Evolutionary conservation across 37 sponge, comb jelly and placozoan species (phyloP).

Genomic region (Eunapius fragilis): DNA sequence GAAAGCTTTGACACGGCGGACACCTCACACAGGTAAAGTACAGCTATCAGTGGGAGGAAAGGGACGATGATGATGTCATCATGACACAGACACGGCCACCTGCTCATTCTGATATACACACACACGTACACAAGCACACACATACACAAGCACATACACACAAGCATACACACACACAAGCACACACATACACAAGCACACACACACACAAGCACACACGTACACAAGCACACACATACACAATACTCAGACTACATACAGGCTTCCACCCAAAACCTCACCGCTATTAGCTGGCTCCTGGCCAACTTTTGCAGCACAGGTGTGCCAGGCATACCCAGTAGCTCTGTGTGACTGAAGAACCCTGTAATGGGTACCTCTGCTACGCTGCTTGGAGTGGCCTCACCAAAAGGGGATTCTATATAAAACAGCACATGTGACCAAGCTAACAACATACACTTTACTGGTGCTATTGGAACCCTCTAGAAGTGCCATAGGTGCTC

Average conservation of each 20-base stretch:
- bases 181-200: not conserved
- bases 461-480: not conserved
- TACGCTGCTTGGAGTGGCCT: not conserved
- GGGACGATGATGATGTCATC: no score
- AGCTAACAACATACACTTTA: no score
- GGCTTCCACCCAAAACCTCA: not conserved
- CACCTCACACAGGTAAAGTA: constrained; percentile 85
- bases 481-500: not conserved
- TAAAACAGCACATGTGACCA: not conserved
- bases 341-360: not conserved
- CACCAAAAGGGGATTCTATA: not conserved
- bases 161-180: not conserved
- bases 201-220: not conserved
- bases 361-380: not conserved
- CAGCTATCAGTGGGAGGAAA: constrained; percentile 24
- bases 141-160: not conserved
- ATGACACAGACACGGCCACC: not conserved
- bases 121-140: not conserved
- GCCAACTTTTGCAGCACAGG: not conserved
- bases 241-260: not conserved
- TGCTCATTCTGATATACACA: no score
- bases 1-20: constrained; percentile 75
- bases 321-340: not conserved
- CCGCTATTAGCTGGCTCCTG: not conserved
- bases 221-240: not conserved